These are phyloP conservation scores for Acanthurus leucopareius DNA, from an alignment of 2,797 vertebrate species.

Conservation along the genomic window DNA sequence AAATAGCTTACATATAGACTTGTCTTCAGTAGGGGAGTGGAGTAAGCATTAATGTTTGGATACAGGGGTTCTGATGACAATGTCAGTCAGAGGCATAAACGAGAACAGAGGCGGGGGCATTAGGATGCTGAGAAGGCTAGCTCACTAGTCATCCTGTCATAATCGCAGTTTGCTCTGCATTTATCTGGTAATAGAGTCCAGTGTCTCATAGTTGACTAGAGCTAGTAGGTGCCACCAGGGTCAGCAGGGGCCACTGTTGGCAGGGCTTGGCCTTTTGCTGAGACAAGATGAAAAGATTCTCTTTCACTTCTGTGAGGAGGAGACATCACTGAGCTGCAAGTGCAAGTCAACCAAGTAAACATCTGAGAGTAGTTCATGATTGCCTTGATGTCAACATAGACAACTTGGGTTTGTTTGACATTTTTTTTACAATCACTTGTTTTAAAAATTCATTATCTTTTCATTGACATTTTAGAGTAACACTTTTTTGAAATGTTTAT, in stretches of 20 bases:
- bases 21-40: slow-evolving; percentile 38
- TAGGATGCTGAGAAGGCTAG: background rate
- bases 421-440: background rate
- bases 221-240: background rate
- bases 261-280: slow-evolving; percentile 43
- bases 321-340: slow-evolving; percentile 10
- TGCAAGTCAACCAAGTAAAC: slow-evolving; percentile 3
- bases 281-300: slow-evolving; percentile 54
- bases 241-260: slow-evolving; percentile 13
- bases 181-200: slow-evolving; percentile 46
- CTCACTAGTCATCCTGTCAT: slow-evolving; percentile 17
- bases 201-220: background rate
- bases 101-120: slow-evolving; percentile 11
- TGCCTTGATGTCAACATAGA: background rate
- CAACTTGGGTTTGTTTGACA: slow-evolving; percentile 5
- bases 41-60: slow-evolving; percentile 27
- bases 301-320: slow-evolving; percentile 63
- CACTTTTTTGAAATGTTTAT: background rate
- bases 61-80: slow-evolving; percentile 37
- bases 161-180: slow-evolving; percentile 6
- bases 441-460: background rate
- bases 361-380: background rate
- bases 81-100: slow-evolving; percentile 14
- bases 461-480: background rate
- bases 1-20: slow-evolving; percentile 22